Base-by-base conservation (phyloP, 2,113 vertebrate genomes). In the Peucedramus taeniatus region DNA sequence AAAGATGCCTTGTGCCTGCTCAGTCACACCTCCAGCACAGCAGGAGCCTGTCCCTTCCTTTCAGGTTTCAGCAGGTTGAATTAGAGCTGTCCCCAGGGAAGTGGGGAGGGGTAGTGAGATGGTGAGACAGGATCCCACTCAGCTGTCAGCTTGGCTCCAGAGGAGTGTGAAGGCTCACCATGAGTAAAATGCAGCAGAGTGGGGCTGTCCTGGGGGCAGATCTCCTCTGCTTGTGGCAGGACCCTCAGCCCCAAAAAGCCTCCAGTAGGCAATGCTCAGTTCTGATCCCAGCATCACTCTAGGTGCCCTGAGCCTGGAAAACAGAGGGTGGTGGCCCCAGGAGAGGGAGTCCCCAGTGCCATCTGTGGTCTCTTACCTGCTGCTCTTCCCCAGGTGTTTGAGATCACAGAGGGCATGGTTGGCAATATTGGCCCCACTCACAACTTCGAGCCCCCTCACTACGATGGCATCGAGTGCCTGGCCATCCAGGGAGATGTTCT, bases 391-490 rank as follows among this genome's bases (percentile, higher is more conserved):
- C 94, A 99, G 99, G 99, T 99, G 95, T 99, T 99, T 90, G 98
- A 99, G 72, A 98, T 99, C 63, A 97, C 98, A 0, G 99, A 99
- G 95, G 98, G 98, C 45, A 98, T 92, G 63, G 95, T 96, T 22
- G 99, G 99, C 69, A 99, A 99, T 15, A 94, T 99, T 4, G 97
- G 98, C 70, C 99, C 99, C 31, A 99, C 99, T 51, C 99, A 99
- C 96, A 99, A 99, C 98, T 99, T 99, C 9, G 99, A 99, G 97
- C 99, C 99, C 6, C 99, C 99, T 2, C 99, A 99, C 97, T 99
- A 99, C 0, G 99, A 99, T 0, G 99, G 99, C 83, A 99, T 99
- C 2, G 99, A 99, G 97, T 99, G 99, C 76, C 97, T 99, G 90
- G 98, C 99, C 47, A 98, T 99, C 60, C 98, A 99, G 42, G 98